Evolutionary conservation across 1,140 invertebrate species (phyloP).

Genomic region (Orchesella cincta): DNA sequence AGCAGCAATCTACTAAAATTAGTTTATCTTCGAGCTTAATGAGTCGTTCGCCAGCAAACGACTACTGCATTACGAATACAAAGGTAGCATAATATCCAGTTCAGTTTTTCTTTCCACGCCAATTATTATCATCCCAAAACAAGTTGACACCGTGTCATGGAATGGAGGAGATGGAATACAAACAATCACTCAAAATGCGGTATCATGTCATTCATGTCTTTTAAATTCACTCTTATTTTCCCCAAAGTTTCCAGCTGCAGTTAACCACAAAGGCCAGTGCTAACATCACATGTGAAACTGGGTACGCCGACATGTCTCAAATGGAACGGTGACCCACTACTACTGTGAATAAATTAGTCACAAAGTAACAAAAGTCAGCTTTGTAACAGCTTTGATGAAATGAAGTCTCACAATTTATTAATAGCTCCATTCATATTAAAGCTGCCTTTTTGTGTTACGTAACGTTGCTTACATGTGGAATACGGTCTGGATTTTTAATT

Average conservation of each 20-base stretch:
- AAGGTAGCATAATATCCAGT: neutral
- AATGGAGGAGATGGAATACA: too few relatives aligned
- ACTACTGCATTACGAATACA: too few relatives aligned
- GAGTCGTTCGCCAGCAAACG: conserved; percentile 18
- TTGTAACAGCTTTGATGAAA: neutral
- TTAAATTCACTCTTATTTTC: neutral
- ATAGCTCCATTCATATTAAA: neutral
- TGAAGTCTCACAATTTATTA: neutral
- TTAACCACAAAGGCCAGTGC: neutral
- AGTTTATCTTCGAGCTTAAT: neutral
- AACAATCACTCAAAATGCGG: neutral
- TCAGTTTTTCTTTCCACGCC: too few relatives aligned
- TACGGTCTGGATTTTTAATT: neutral
- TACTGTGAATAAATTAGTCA: neutral
- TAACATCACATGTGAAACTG: neutral
- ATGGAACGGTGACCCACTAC: too few relatives aligned
- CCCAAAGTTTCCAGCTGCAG: neutral
- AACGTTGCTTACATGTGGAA: neutral
- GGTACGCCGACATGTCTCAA: neutral
- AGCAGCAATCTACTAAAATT: too few relatives aligned
- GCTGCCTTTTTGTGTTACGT: neutral
- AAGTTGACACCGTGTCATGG: too few relatives aligned
- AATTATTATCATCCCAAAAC: too few relatives aligned
- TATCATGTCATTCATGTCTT: neutral
- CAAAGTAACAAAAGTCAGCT: too few relatives aligned